These are phyloP conservation scores for Drosophila setosimentum DNA, from an alignment of 2,888 invertebrate species.

Conservation along the genomic window DNA sequence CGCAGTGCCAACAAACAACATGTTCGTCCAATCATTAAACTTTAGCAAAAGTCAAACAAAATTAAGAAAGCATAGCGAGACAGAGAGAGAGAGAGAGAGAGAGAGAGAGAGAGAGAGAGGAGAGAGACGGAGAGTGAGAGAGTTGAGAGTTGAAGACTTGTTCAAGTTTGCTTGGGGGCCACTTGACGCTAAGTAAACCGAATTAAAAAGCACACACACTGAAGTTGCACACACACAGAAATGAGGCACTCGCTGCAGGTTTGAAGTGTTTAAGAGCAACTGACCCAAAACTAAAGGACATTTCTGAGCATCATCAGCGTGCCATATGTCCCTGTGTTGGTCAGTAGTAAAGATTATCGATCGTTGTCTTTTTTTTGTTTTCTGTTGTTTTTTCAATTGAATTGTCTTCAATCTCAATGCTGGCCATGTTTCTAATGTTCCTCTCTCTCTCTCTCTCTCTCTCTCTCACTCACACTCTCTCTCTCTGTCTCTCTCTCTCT, in stretches of 20 bases:
- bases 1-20: slow-evolving; percentile 34
- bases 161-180: slow-evolving; percentile 48
- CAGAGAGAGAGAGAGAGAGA: background rate
- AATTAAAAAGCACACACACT: slow-evolving; percentile 69
- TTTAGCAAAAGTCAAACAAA: slow-evolving; percentile 75
- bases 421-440: background rate
- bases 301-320: slow-evolving; percentile 26
- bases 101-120: background rate
- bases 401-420: slow-evolving; percentile 72
- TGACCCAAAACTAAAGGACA: slow-evolving; percentile 36
- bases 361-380: slow-evolving; percentile 38
- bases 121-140: background rate
- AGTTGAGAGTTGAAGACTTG: slow-evolving; percentile 2
- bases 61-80: slow-evolving; percentile 64
- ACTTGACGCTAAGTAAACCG: slow-evolving; percentile 67
- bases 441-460: slow-evolving; percentile 2
- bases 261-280: slow-evolving; percentile 55
- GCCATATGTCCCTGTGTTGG: slow-evolving; percentile 53
- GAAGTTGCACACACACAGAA: background rate
- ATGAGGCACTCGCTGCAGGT: slow-evolving; percentile 35
- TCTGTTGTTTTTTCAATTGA: slow-evolving; percentile 67
- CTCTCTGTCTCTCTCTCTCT: background rate
- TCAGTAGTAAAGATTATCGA: slow-evolving; percentile 77
- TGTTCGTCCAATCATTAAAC: slow-evolving; percentile 72
- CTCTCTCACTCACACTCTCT: slow-evolving; percentile 18